Evolutionary conservation across 2,888 invertebrate species (phyloP), one percentile per base, ranked within the genome.

Genomic region (Leptinotarsa rubiginosa): DNA sequence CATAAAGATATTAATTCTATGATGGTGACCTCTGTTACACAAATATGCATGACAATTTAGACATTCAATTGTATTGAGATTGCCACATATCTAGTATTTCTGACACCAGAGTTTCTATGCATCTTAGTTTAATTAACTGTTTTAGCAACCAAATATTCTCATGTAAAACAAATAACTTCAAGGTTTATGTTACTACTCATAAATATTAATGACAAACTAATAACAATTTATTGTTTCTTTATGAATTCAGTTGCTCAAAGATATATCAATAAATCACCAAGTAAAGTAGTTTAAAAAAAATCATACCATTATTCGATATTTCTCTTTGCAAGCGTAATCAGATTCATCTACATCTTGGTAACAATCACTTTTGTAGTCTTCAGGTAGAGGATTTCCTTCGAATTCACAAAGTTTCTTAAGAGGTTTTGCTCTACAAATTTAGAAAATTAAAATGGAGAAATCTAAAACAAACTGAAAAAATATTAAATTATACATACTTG

Each of bases 291-390:
- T 5, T 4, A 50, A 20, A 18, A 49, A 66, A 41, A 54, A n/a
- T 66, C 89, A 91, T 87, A 94, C 94, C 94, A 94, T 93, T 83
- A 94, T 94, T 85, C 94, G 89, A 85, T 93, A 92, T 85, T 94
- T 94, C 86, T 94, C 94, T 86, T 94, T 93, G 88, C 95, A 95
- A 3, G 94, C 95, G 85, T 92, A 94, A 79, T 93, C 92, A 31
- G 92, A 91, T 87, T 95, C 95, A 86, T 94, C 94, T 20, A 94
- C 92, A 85, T 95, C 93, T 86, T 93, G 92, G 88, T 93, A 95
- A 84, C 95, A 95, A 83, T 94, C 95, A 68, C 93, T 92, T 86
- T 93, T 93, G 88, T 93, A 93, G 82, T 93, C 92, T 78, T 91
- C 90, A 0, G 94, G 94, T 75, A 94, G 86, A 62, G 90, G 89